Base-by-base conservation (phyloP, 2,113 vertebrate genomes). In the Semnopithecus entellus region DNA sequence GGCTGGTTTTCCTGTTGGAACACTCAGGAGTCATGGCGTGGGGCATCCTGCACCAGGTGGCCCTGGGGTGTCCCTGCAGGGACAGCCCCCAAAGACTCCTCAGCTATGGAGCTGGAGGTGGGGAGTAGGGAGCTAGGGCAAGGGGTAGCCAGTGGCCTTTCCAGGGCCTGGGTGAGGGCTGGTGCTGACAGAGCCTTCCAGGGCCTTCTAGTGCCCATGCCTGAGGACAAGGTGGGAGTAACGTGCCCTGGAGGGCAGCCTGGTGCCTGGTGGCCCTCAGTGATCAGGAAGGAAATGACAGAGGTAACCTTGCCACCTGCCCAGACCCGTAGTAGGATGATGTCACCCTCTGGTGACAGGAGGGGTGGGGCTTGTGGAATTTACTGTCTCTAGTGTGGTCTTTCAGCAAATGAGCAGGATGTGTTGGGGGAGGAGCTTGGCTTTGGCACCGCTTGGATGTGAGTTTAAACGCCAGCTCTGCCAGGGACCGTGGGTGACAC, bases 121-220 rank as follows among this genome's bases (percentile, higher is more conserved):
- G 11, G 4, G 40, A 43, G 8, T 8, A 13, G 43, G 27, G 32
- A 55, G 52, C 73, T 30, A 25, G 45, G 20, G 22, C 6, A 1
- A 9, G 4, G 66, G 7, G 38, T 12, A 8, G 35, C 76, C 0
- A 0, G 1, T 23, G 32, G 30, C 25, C 43, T 70, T 48, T 38
- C 64, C 43, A n/a, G 43, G 30, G 59, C n/a, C 88, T 18, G 38
- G 38, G n/a, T 8, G n/a, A 43, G 25, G 30, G 40, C 6, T 3
- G 27, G 27, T 14, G 14, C 45, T 61, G 1, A 1, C 22, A 5
- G 70, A 52, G 20, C 8, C 35, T 32, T 38, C 22, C 6, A 81
- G 66, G n/a, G 9, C 61, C 66, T 52, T 59, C 80, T 20, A 11
- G 25, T 2, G 17, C 14, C 43, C 57, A 23, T 0, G 1, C 22